Evolutionary conservation across 2,888 invertebrate genomes (phyloP), one percentile per base, ranked within the genome.

Genomic region (Drosophila koepferae): DNA sequence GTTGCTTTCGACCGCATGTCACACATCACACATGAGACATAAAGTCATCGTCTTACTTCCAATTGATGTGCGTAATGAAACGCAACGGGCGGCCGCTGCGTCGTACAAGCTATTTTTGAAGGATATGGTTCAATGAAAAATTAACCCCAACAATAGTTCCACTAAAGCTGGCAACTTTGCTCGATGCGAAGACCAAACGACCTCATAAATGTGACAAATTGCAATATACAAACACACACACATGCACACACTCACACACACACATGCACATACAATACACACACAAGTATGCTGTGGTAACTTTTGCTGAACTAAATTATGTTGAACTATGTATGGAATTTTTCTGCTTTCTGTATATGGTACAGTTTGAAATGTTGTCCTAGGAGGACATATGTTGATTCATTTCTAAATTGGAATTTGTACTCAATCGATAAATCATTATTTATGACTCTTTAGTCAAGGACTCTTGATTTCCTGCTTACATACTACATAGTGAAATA

Each of bases 201-300:
- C 71, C 79, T 79, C 72, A 81, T 81, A 79, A 81, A 81, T 74
- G 73, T 81, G 72, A 81, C 81, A 81, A 81, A 81, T 81, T 81
- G 53, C 58, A 62, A 62, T 56, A 62, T 62, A 46, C 40, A 56
- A 53, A 16, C 5, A 44, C 34, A 53, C 16, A 36, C 18, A 36
- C 10, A 36, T 28, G 18, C 16, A 23, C 18, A 28, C 23, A 18
- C 8, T 2, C 20, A 20, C 44, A 12, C 23, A 55, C 7, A 9
- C 12, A 2, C 43, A 4, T n/a, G 8, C 43, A 43, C 18, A 18
- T 43, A 43, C 43, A 43, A 10, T 18, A 9, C 16, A 36, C 20
- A 53, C 38, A 54, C 53, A 54, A 54, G 56, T n/a, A 20, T 48
- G 54, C 16, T 31, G 14, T 16, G 36, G 36, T n/a, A 60, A 60